These are phyloP conservation scores for Cephus runcator DNA, from an alignment of 2,888 invertebrate genomes.

Conservation along the genomic window DNA sequence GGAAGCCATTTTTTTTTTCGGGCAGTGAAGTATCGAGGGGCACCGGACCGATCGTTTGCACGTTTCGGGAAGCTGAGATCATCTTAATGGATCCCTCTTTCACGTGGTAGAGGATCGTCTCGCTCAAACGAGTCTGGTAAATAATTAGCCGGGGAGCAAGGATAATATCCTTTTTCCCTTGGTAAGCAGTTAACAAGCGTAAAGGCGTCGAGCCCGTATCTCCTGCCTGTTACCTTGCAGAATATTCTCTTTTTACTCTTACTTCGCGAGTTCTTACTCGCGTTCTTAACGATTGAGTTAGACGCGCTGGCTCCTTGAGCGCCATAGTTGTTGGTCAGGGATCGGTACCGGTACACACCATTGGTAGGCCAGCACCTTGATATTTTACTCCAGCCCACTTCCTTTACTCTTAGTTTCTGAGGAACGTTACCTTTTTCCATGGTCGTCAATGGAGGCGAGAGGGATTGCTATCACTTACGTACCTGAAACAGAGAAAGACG, in stretches of 20 bases:
- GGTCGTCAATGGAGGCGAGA: background rate
- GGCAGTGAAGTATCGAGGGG: background rate
- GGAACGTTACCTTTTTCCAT: background rate
- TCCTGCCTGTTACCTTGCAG: background rate
- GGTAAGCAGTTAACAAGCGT: slow-evolving; percentile 38
- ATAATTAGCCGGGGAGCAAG: background rate
- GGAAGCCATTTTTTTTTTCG: background rate
- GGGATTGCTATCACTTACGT: slow-evolving; percentile 31
- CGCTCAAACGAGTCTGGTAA: background rate
- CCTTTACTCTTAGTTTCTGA: background rate
- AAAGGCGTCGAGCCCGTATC: slow-evolving; percentile 24
- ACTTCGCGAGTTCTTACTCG: slow-evolving; percentile 26
- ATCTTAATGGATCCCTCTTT: background rate
- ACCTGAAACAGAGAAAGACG: slow-evolving; percentile 45
- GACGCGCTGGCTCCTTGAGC: slow-evolving; percentile 26
- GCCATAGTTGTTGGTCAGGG: slow-evolving; percentile 29
- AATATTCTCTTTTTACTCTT: slow-evolving; percentile 17
- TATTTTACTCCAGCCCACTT: background rate
- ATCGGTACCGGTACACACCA: background rate
- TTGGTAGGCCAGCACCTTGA: background rate
- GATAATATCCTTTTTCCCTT: slow-evolving; percentile 4
- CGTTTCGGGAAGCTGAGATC: background rate
- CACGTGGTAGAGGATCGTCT: background rate
- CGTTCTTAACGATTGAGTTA: slow-evolving; percentile 40
- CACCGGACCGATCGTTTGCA: background rate